phyloP scores from a whole-genome alignment of 2,888 invertebrate genomes.

The Drosophila lacicola region DNA sequence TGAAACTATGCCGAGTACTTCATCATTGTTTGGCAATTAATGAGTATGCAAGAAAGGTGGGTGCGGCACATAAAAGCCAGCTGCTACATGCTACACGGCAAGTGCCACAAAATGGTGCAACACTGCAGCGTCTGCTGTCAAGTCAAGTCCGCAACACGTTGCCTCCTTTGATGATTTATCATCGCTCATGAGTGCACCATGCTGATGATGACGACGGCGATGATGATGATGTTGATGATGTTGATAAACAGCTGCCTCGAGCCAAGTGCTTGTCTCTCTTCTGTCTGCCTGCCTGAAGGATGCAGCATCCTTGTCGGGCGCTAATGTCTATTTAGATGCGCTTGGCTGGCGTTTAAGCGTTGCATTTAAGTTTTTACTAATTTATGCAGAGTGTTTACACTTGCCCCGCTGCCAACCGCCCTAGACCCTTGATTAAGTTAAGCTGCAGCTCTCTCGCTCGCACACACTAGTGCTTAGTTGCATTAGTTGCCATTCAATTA shows the following conservation, averaged over 20 bases:
- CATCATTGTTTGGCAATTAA: constrained; percentile 80
- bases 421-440: constrained; percentile 27
- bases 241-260: constrained; percentile 56
- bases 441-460: not conserved
- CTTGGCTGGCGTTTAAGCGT: constrained; percentile 48
- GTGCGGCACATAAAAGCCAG: constrained; percentile 22
- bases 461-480: constrained; percentile 7
- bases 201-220: constrained; percentile 5
- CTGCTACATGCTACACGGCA: constrained; percentile 29
- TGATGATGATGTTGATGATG: constrained; percentile 24
- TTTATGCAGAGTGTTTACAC: constrained; percentile 64
- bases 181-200: constrained; percentile 58
- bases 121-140: constrained; percentile 75
- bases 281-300: constrained; percentile 25
- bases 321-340: constrained; percentile 65
- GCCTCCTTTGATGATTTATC: constrained; percentile 69
- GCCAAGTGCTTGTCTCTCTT: constrained; percentile 44
- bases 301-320: constrained; percentile 51
- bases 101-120: constrained; percentile 52
- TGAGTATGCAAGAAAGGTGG: constrained; percentile 24
- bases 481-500: constrained; percentile 58
- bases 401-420: constrained; percentile 9
- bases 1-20: constrained; percentile 50
- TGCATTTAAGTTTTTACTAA: constrained; percentile 66
- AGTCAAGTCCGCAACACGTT: constrained; percentile 73